Conservation (phyloP, 2,888 invertebrate genomes). For the Cabera pusaria region DNA sequence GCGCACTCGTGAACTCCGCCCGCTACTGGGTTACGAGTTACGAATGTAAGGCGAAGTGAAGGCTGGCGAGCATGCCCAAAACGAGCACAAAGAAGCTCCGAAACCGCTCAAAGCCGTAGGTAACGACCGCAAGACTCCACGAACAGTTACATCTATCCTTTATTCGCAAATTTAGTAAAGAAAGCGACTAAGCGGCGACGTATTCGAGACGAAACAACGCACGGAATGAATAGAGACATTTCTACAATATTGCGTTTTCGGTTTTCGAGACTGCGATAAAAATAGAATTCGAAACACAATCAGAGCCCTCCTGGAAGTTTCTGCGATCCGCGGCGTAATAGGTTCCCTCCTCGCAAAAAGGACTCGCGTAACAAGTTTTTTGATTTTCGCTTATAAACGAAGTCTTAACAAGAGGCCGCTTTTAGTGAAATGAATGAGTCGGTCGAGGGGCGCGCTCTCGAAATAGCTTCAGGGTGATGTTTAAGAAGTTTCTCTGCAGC, state of each 20-base stretch:
- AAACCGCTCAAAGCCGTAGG: conserved; percentile 3
- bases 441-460: conserved; percentile 10
- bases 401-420: conserved; percentile 27
- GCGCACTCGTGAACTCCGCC: conserved; percentile 2
- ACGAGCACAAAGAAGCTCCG: too few species aligned
- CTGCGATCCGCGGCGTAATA: conserved; percentile 12
- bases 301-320: conserved; percentile 12
- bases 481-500: conserved; percentile 6
- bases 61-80: too few species aligned
- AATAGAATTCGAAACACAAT: conserved; percentile 25
- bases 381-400: conserved; percentile 29
- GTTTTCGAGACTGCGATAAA: conserved; percentile 27
- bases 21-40: conserved; percentile 8
- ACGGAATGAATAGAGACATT: conserved; percentile 25
- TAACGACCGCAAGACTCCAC: conserved; percentile 4
- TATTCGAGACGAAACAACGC: conserved; percentile 19
- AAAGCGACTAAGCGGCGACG: conserved; percentile 13
- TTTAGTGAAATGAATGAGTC: conserved; percentile 31
- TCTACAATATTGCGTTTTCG: conserved; percentile 24
- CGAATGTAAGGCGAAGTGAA: too few species aligned
- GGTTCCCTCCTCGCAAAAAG: conserved; percentile 10
- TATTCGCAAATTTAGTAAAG: conserved; percentile 10
- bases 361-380: conserved; percentile 33
- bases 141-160: conserved; percentile 4
- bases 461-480: conserved; percentile 18